phyloP scores from a whole-genome alignment of 92 coral and sea anemone genomes.

The Plumapathes pennacea region DNA sequence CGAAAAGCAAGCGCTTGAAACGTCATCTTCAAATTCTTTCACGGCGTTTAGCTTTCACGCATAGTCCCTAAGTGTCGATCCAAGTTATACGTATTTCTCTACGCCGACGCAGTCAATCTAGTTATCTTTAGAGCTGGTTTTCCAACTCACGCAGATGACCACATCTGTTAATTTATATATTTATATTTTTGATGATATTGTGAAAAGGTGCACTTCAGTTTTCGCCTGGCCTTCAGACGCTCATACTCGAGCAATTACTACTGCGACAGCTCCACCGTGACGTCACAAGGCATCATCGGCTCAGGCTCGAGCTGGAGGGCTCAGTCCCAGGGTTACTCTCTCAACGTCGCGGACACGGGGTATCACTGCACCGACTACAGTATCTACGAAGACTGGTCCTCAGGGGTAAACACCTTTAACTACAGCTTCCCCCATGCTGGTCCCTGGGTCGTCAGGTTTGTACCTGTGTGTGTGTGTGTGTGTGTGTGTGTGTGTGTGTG shows the following conservation, averaged over 20 bases:
- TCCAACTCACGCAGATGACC: no score
- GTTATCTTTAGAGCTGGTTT: no score
- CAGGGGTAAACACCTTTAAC: slow-evolving; percentile 40
- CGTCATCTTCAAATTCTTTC: no score
- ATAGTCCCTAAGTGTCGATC: no score
- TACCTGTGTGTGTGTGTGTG: background rate
- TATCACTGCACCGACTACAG: slow-evolving; percentile 54
- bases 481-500: no score
- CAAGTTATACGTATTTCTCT: no score
- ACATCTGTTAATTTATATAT: no score
- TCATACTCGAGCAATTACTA: slow-evolving; percentile 5
- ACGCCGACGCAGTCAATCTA: no score
- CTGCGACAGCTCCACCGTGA: slow-evolving; percentile 13
- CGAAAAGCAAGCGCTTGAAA: no score
- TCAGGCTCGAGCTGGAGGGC: slow-evolving; percentile 29
- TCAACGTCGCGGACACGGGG: slow-evolving; percentile 13
- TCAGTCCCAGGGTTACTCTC: background rate
- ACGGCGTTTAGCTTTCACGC: no score
- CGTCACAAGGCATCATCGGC: slow-evolving; percentile 12
- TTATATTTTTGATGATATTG: no score
- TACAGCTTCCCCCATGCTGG: slow-evolving; percentile 25
- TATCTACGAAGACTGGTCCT: slow-evolving; percentile 47
- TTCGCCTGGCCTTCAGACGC: slow-evolving; percentile 50
- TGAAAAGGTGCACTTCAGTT: slow-evolving; percentile 35
- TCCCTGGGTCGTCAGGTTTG: slow-evolving; percentile 22